Evolutionary conservation across 2,888 invertebrate genomes (phyloP), one percentile per base, ranked within the genome.

Genomic region (Drosophila mercatorum): DNA sequence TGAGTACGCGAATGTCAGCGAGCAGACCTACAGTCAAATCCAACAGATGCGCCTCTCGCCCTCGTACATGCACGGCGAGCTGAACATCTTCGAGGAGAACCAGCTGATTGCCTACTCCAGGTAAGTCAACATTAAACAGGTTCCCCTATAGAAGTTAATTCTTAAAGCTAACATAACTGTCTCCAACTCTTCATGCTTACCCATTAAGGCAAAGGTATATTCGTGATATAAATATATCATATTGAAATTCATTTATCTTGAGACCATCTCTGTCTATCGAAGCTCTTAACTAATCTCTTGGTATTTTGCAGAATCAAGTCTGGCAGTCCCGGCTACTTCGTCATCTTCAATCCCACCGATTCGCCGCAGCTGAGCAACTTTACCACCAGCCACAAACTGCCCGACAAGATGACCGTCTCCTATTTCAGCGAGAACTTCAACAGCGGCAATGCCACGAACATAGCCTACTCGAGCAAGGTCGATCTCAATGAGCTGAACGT

Each of bases 301-400:
- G 31, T 43, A n/a, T 41, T 53, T 55, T 52, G 17, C 66, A 97
- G 97, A 93, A 94, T 95, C 91, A 95, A 95, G 92, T 92, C 94
- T 22, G 96, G 96, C 0, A 96, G 95, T 93, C 96, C 96, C 1
- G 97, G 97, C 26, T 96, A 95, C 93, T 93, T 96, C 81, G 95
- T 96, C 31, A 94, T 95, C 56, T 95, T 95, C 87, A 97, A 97
- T 93, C 95, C 96, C 17, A 93, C 94, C 1, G 91, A 92, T 11
- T 89, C 92, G 38, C 91, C 91, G 5, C 93, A 93, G 10, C 91
- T 91, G 3, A 94, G 95, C 56, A 94, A 96, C 91, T 94, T 96
- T 52, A 94, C 94, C 0, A 80, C 85, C 5, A 84, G 94, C 38
- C 28, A 47, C 11, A 87, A 83, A 2, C 91, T 96, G 69, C 94